A percentile compares a stretch with the other conserved stretches of the same genome.
Evolutionary conservation across 1,140 invertebrate genomes (phyloP).

Genomic region (Drosophila biarmipes): DNA sequence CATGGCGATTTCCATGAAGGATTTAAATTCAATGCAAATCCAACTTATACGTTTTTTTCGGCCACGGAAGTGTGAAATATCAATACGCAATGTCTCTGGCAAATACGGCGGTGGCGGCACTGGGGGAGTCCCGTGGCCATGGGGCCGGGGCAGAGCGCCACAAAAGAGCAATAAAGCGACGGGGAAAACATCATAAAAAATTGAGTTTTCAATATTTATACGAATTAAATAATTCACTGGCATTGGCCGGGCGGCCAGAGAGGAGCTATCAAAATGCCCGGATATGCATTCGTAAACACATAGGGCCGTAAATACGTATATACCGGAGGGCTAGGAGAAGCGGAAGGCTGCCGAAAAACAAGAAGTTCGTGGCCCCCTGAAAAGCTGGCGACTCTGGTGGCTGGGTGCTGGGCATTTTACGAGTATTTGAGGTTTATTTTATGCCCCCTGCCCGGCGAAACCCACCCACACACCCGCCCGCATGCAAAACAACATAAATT

Average conservation of each 20-base stretch:
- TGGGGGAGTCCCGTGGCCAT: constrained; percentile 8
- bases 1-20: constrained; percentile 24
- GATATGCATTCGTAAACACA: too few species aligned
- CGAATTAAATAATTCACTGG: constrained; percentile 80
- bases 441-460: constrained; percentile 47
- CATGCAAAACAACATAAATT: constrained; percentile 82
- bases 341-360: constrained; percentile 19
- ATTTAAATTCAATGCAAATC: constrained; percentile 34
- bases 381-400: constrained; percentile 15
- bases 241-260: constrained; percentile 35
- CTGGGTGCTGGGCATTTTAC: constrained; percentile 57
- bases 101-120: not conserved
- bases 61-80: constrained; percentile 42
- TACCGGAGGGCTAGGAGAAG: constrained; percentile 15
- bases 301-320: too few species aligned
- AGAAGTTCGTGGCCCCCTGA: not conserved
- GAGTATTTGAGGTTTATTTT: constrained; percentile 81
- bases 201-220: constrained; percentile 80
- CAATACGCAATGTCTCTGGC: constrained; percentile 33
- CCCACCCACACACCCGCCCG: not conserved
- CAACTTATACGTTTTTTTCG: constrained; percentile 6
- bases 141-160: constrained; percentile 44
- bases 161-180: constrained; percentile 79
- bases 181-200: constrained; percentile 79
- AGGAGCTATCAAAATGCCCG: constrained; percentile 10